Conservation (phyloP, 92 coral and sea anemone species). For the Epizoanthus illoricatus region DNA sequence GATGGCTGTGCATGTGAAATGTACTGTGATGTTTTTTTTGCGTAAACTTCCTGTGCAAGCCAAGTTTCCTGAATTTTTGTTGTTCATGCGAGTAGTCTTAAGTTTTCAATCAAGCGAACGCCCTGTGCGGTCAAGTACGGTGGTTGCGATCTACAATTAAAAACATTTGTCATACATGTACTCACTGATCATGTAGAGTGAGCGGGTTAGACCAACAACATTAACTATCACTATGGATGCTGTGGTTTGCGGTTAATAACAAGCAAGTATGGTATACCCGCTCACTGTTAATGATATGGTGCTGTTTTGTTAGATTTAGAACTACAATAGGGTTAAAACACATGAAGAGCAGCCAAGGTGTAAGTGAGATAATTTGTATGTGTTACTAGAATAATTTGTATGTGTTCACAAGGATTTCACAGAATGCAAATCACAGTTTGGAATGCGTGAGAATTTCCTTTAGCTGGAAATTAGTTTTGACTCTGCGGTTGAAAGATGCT, state of each 20-base stretch:
- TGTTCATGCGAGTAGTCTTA: neutral
- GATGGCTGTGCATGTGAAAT: constrained; percentile 13
- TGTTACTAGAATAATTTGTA: too few species aligned
- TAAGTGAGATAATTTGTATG: neutral
- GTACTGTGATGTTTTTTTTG: neutral
- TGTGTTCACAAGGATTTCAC: neutral
- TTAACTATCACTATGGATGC: neutral
- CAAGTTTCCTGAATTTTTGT: constrained; percentile 30
- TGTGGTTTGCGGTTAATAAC: too few species aligned
- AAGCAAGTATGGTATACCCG: constrained; percentile 21
- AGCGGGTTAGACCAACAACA: neutral
- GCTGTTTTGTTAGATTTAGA: neutral
- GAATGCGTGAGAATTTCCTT: neutral
- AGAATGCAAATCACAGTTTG: constrained; percentile 3
- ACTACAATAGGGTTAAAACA: neutral
- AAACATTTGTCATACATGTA: neutral
- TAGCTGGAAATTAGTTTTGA: neutral
- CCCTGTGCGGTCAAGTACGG: constrained; percentile 27
- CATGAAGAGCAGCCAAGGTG: neutral
- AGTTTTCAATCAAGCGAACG: neutral
- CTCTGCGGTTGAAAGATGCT: constrained; percentile 7
- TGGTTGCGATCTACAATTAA: neutral
- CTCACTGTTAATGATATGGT: neutral
- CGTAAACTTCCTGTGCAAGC: constrained; percentile 31
- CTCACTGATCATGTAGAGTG: too few species aligned